Base-by-base conservation (phyloP, 2,888 invertebrate species). In the Zonitis immaculata region DNA sequence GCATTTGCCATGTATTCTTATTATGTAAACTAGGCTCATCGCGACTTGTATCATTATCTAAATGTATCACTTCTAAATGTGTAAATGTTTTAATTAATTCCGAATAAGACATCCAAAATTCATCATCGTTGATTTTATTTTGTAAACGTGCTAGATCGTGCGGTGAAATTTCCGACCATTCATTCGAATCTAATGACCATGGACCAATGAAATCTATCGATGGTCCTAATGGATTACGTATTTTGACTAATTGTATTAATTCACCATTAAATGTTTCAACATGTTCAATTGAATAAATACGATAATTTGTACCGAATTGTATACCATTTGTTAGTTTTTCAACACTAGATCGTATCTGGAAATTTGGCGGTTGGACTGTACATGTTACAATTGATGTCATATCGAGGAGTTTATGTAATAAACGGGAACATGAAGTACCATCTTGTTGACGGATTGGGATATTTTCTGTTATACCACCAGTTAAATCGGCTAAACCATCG, bases 391-490 rank as follows among this genome's bases (percentile, higher is more conserved):
- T 84, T 50, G 91, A 91, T 1, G 92, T 91, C 79, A 89, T 89
- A 61, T 88, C 86, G 47, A 93, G 78, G 32, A 91, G 80, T 66
- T 81, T 85, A 52, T 82, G 79, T 39, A 92, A 79, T 7, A 88
- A 79, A 53, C 86, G 79, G 2, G 78, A 74, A 56, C 86, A 84
- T 0, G 85, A 82, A 5, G 88, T 85, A 0, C 84, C 81, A 63
- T 89, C 85, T 57, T 87, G 85, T 57, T 87, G 85, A 11, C 84
- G 78, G 30, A 88, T 80, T n/a, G 82, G 80, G 58, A 92, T 82
- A 56, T 86, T 87, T 73, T 94, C 92, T 0, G 92, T 91, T 52
- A 94, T 89, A 5, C 94, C 94, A 0, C 94, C 94, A 0, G 93
- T 90, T 26, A 95, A 79, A 75, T 94, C 93, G 0, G 91, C 90